Conservation (phyloP, 1,140 invertebrate species). For the Frieseomelitta varia region DNA sequence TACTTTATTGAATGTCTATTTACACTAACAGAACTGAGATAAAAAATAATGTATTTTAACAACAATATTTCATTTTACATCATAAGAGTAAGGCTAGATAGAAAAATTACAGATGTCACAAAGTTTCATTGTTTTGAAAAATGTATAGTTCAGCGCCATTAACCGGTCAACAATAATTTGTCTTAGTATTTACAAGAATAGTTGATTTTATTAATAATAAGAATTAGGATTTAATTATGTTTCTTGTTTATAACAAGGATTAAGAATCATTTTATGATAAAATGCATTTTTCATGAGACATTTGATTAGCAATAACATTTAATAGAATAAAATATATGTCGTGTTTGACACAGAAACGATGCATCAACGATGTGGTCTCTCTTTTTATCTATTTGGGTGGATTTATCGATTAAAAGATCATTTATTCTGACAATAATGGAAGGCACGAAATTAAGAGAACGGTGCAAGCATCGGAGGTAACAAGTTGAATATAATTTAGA, state of each 20-base stretch:
- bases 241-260: background rate
- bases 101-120: background rate
- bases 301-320: background rate
- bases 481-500: background rate
- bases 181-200: constrained; percentile 6
- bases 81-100: background rate
- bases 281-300: background rate
- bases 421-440: constrained; percentile 6
- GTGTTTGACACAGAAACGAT: constrained; percentile 22
- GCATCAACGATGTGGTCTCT: constrained; percentile 16
- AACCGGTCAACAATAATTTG: constrained; percentile 63
- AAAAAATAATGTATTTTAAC: background rate
- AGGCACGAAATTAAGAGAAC: background rate
- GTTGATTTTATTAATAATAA: constrained; percentile 13
- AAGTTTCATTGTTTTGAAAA: constrained; percentile 53
- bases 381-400: constrained; percentile 8
- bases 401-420: constrained; percentile 28
- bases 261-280: background rate
- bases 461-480: background rate
- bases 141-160: constrained; percentile 46
- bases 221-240: background rate
- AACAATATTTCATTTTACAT: background rate
- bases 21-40: background rate
- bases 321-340: background rate
- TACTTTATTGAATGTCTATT: background rate